Conservation (phyloP, 2,797 vertebrate genomes). For the Chelidonichthys spinosus region DNA sequence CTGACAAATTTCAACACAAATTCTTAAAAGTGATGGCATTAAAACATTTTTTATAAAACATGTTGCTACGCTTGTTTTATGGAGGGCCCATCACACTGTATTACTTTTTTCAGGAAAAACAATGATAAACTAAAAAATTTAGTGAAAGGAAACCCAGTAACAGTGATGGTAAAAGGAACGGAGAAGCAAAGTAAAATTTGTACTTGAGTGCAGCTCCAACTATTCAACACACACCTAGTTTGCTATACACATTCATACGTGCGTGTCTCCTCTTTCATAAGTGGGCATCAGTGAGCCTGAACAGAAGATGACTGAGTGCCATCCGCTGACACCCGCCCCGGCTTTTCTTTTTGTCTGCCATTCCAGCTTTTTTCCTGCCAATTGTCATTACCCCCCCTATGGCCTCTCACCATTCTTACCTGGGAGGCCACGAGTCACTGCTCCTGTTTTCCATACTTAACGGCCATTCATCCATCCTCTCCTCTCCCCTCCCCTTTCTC, state of each 20-base stretch:
- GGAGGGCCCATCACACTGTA: constrained; percentile 6
- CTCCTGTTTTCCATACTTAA: constrained; percentile 69
- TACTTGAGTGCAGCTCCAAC: constrained; percentile 39
- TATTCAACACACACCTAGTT: constrained; percentile 39
- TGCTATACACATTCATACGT: constrained; percentile 34
- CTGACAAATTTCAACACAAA: constrained; percentile 59
- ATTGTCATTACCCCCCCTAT: constrained; percentile 50
- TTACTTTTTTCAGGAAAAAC: constrained; percentile 12
- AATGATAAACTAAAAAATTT: constrained; percentile 25
- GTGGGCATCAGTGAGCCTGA: constrained; percentile 63
- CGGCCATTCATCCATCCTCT: constrained; percentile 45
- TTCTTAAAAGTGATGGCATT: constrained; percentile 22
- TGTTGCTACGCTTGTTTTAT: constrained; percentile 23
- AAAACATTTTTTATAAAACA: constrained; percentile 31
- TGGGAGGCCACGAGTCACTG: constrained; percentile 69
- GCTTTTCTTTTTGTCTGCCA: constrained; percentile 49
- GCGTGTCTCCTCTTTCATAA: constrained; percentile 27
- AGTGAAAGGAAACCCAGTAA: constrained; percentile 22
- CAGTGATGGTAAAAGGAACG: constrained; percentile 15
- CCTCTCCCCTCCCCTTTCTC: constrained; percentile 37
- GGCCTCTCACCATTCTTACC: constrained; percentile 70
- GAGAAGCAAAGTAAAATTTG: constrained; percentile 28
- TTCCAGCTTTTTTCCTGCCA: constrained; percentile 46
- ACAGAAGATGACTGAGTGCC: constrained; percentile 69
- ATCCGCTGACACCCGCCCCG: constrained; percentile 64